A percentile compares a stretch with the other conserved stretches of the same genome.
Conservation (phyloP, 1,140 invertebrate species). For the Zophobas morio region DNA sequence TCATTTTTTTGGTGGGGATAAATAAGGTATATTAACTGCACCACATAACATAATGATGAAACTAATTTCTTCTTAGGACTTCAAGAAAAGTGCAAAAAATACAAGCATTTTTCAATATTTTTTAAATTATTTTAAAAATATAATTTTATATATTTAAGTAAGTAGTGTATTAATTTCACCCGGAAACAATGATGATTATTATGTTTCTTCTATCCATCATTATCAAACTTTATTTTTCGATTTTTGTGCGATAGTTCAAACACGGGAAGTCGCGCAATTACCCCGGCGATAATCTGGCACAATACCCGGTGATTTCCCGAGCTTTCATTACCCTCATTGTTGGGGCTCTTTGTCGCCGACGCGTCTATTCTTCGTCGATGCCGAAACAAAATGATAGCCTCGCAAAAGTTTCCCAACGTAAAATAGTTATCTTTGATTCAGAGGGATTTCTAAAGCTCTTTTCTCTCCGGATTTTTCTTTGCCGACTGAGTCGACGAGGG, state of each 20-base stretch:
- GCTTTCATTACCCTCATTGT: constrained; percentile 66
- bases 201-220: too few species aligned
- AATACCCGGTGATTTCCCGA: constrained; percentile 64
- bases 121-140: too few species aligned
- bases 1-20: too few species aligned
- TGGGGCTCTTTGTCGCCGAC: constrained; percentile 59
- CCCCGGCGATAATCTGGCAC: constrained; percentile 60
- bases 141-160: too few species aligned
- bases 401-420: constrained; percentile 53
- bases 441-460: constrained; percentile 38
- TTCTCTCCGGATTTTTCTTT: constrained; percentile 24
- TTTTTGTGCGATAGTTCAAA: not conserved
- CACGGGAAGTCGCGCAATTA: constrained; percentile 58
- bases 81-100: too few species aligned
- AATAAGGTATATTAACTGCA: too few species aligned
- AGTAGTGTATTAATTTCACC: too few species aligned
- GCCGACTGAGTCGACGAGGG: not conserved
- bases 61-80: too few species aligned
- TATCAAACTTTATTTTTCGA: too few species aligned
- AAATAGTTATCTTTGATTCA: constrained; percentile 56
- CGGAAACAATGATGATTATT: too few species aligned
- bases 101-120: too few species aligned
- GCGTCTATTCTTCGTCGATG: constrained; percentile 49
- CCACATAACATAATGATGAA: too few species aligned
- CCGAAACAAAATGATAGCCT: constrained; percentile 57